Percentiles rank a stretch among this genome's conserved stretches.
These are phyloP conservation scores for Liopterus haemorrhoidalis DNA, from an alignment of 2,888 invertebrate species.

Conservation along the genomic window DNA sequence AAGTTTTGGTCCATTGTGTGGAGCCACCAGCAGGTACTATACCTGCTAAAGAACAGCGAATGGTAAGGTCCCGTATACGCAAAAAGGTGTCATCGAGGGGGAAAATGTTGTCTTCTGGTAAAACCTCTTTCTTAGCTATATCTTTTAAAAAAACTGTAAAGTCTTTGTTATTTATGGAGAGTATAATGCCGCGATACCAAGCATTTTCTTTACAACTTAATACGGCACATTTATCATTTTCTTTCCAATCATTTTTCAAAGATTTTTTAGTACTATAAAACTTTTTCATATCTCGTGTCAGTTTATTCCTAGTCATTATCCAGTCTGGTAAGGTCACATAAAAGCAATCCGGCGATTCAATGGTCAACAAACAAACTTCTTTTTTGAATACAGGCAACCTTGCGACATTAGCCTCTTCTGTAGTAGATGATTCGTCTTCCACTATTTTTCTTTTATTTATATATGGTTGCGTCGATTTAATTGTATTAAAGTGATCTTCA, in stretches of 20 bases:
- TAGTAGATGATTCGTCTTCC: too few relatives aligned
- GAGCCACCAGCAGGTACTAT: slow-evolving; percentile 63
- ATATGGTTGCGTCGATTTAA: too few relatives aligned
- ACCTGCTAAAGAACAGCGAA: slow-evolving; percentile 64
- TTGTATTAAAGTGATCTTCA: too few relatives aligned
- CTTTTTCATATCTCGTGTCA: slow-evolving; percentile 53
- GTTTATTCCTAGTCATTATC: slow-evolving; percentile 28
- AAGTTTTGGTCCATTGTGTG: slow-evolving; percentile 54
- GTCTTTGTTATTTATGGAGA: slow-evolving; percentile 44
- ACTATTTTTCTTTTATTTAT: too few relatives aligned
- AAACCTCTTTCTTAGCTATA: slow-evolving; percentile 52
- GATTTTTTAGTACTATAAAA: slow-evolving; percentile 38
- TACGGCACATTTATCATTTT: slow-evolving; percentile 49
- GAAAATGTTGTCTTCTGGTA: slow-evolving; percentile 47
- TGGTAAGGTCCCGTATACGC: slow-evolving; percentile 52
- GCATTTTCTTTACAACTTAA: slow-evolving; percentile 47
- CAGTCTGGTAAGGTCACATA: slow-evolving; percentile 51
- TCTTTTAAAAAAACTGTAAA: slow-evolving; percentile 61
- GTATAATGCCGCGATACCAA: slow-evolving; percentile 60
- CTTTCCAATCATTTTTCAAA: slow-evolving; percentile 45
- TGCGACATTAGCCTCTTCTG: too few relatives aligned
- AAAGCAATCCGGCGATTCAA: slow-evolving; percentile 54
- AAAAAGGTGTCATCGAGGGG: slow-evolving; percentile 50
- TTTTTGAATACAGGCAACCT: too few relatives aligned
- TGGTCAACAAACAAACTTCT: too few relatives aligned